Conservation (phyloP, 2,113 vertebrate genomes). For the Pangasianodon gigas region DNA sequence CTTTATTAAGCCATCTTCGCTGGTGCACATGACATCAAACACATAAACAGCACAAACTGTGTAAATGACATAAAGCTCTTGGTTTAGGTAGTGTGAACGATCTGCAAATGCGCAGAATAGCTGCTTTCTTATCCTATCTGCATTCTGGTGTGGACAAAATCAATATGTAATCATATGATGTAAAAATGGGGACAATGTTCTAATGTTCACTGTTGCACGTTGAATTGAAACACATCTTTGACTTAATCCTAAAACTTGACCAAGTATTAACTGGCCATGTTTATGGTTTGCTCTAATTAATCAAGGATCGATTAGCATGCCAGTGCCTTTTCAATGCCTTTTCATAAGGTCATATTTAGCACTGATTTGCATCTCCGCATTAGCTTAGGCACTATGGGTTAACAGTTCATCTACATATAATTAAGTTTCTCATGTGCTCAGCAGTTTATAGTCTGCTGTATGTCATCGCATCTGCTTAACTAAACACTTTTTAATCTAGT, state of each 20-base stretch:
- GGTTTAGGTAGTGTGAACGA: background rate
- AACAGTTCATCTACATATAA: conserved; percentile 57
- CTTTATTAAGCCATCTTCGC: background rate
- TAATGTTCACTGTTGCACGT: background rate
- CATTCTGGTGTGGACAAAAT: background rate
- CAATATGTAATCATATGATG: background rate
- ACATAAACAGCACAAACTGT: background rate
- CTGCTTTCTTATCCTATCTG: background rate
- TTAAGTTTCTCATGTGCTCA: conserved; percentile 39
- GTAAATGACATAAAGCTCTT: background rate
- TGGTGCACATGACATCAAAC: background rate
- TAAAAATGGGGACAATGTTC: background rate
- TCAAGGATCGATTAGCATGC: conserved; percentile 63
- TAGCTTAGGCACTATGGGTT: conserved; percentile 27
- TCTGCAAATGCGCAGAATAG: background rate
- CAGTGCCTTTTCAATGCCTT: conserved; percentile 57
- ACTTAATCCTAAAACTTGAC: conserved; percentile 37
- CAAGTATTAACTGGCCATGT: conserved; percentile 59
- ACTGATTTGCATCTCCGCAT: conserved; percentile 59
- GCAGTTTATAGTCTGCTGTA: conserved; percentile 17
- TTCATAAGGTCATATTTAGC: conserved; percentile 62
- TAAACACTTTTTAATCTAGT: background rate
- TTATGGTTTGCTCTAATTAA: conserved; percentile 63
- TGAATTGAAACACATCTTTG: background rate
- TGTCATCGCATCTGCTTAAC: background rate